Base-by-base conservation (phyloP, 2,888 invertebrate species). In the Tachina fera region DNA sequence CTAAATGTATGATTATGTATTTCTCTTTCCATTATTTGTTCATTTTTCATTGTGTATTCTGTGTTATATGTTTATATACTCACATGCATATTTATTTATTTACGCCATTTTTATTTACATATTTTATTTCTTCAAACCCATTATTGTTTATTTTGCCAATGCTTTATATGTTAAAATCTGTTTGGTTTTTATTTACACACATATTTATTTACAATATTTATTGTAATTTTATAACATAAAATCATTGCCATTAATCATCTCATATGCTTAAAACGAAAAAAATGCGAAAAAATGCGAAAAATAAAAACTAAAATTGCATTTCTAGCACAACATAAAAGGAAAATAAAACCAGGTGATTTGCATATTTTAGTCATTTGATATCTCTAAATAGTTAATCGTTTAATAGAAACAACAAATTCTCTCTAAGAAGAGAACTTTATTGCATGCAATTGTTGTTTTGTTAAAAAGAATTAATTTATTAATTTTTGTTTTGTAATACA, bases 291-390 rank as follows among this genome's bases (percentile, higher is more conserved):
- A 71, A 79, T 41, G 10, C 9, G 11, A 22, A 61, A 31, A 58
- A 53, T 13, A 65, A 79, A 49, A 63, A 61, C 13, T 72, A 0
- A 71, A 84, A 86, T 72, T 79, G 65, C 67, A 67, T 86, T 83
- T 75, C 87, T 89, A 94, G 94, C 94, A 89, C 94, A 94, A 92
- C 94, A 93, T 91, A 94, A 94, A 91, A 92, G 94, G 94, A 94
- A 93, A 93, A 92, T 92, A 88, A 94, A 93, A 92, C 86, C 93
- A 93, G 92, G 92, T 92, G 92, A 92, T 89, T 91, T 89, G 80
- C 80, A 87, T 76, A 83, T 79, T 80, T 71, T 16, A 74, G 56
- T 68, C 75, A 14, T 72, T 80, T 68, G 49, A 8, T 56, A 13
- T 67, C 63, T 65, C 16, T 74, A 49, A 58, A 14, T 63, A 56